Base-by-base conservation (phyloP, 1,140 invertebrate species). In the Nautilus pompilius region DNA sequence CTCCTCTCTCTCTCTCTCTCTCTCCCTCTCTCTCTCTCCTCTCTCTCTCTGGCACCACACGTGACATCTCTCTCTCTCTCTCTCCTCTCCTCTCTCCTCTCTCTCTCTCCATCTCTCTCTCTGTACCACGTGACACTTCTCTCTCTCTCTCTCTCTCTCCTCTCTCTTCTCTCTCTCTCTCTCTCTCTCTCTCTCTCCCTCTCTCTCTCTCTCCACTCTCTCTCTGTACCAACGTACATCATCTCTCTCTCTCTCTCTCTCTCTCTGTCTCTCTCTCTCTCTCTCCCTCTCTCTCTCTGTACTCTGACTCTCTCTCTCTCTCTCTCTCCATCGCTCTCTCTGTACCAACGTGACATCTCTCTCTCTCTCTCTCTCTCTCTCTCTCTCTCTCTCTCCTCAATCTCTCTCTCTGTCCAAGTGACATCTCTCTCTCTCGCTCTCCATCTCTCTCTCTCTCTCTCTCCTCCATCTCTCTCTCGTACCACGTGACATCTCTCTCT, bases 231-330 rank as follows among this genome's bases (percentile, higher is more conserved):
- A 8, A 10, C 36, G 8, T n/a, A 10, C 36, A 10, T n/a, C n/a
- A 8, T 41, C 36, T 10, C 8, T 41, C 36, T 10, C 36, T 41
- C 36, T 41, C 36, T 10, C 36, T 41, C 36, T 41, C 8, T 8
- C 36, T n/a, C n/a, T 41, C 36, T n/a, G 36, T 41, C n/a, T 41
- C 36, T 41, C 36, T 41, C 8, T 41, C 36, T 41, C 3, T 46
- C 45, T 46, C 3, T 46, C 45, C 13, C 3, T 46, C 45, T 46
- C 45, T 46, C 45, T 46, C 45, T 46, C 45, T 46, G n/a, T n/a
- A n/a, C n/a, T n/a, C n/a, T n/a, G n/a, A n/a, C 45, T 46, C 45
- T 46, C 45, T 46, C 45, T 46, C 45, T 46, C 45, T 46, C 45
- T 46, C 45, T 46, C 45, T 13, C 45, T 4, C 3, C 24, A 17